Percentiles rank a stretch among this genome's conserved stretches.
These are phyloP conservation scores for Drosophila niveifrons DNA, from an alignment of 2,888 invertebrate species.

Conservation along the genomic window DNA sequence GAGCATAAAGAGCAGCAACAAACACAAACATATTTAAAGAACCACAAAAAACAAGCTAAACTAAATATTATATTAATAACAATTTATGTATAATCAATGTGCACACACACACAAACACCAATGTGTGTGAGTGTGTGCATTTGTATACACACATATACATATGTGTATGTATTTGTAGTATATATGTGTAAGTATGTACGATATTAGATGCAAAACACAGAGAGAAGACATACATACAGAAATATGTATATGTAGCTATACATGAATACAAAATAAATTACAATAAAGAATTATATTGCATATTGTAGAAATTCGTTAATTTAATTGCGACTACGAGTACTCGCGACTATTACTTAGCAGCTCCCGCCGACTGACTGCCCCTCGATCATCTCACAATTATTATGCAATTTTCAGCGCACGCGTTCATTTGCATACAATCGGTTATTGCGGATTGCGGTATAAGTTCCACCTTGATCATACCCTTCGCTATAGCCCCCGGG, in stretches of 20 bases:
- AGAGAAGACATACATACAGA: constrained; percentile 29
- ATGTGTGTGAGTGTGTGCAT: constrained; percentile 18
- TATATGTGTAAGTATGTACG: constrained; percentile 11
- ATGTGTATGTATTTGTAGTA: constrained; percentile 31
- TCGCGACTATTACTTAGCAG: not conserved
- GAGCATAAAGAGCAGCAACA: constrained; percentile 73
- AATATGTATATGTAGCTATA: constrained; percentile 35
- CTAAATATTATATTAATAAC: constrained; percentile 68
- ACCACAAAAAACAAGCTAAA: constrained; percentile 69
- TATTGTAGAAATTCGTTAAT: constrained; percentile 65
- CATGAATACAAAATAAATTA: constrained; percentile 67
- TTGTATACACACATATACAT: constrained; percentile 27
- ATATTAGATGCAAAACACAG: constrained; percentile 63
- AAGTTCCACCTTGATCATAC: constrained; percentile 56
- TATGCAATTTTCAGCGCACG: constrained; percentile 76
- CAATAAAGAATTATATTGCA: constrained; percentile 82
- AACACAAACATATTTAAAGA: constrained; percentile 72
- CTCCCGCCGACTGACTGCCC: constrained; percentile 1
- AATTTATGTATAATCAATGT: constrained; percentile 27
- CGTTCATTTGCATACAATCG: constrained; percentile 78
- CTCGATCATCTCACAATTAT: constrained; percentile 44
- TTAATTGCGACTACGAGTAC: constrained; percentile 13
- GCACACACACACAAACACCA: constrained; percentile 15
- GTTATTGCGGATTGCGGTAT: constrained; percentile 31
- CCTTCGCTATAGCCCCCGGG: constrained; percentile 45